Evolutionary conservation across 2,113 vertebrate genomes (phyloP).

Genomic region (Cyprinodon variegatus): DNA sequence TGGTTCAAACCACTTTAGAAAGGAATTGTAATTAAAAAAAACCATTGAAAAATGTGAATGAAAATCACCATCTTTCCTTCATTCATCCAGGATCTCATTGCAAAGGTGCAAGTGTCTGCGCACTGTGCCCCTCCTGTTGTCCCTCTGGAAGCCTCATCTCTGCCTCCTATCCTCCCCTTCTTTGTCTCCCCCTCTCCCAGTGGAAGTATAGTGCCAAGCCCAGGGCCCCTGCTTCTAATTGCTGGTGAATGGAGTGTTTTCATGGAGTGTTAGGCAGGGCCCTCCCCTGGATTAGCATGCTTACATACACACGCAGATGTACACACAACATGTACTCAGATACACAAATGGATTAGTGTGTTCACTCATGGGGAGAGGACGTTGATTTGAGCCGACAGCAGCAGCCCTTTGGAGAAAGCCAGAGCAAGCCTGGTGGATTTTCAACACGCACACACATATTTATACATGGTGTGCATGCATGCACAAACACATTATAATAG

Average conservation of each 20-base stretch:
- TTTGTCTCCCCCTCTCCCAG: slow-evolving; percentile 72
- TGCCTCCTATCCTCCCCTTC: slow-evolving; percentile 47
- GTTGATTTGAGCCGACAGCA: slow-evolving; percentile 92
- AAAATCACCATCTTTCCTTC: neutral
- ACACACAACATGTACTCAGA: slow-evolving; percentile 75
- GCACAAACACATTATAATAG: slow-evolving; percentile 11
- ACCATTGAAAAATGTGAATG: neutral
- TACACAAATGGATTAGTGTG: slow-evolving; percentile 87
- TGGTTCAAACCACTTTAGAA: neutral
- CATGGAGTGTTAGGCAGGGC: slow-evolving; percentile 86
- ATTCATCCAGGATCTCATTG: slow-evolving; percentile 23
- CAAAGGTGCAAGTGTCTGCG: slow-evolving; percentile 31
- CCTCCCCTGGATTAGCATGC: slow-evolving; percentile 86
- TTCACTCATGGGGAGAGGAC: slow-evolving; percentile 93
- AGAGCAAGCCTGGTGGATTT: slow-evolving; percentile 76
- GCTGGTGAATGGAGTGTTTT: slow-evolving; percentile 95
- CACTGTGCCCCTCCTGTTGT: slow-evolving; percentile 43
- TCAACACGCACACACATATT: slow-evolving; percentile 12
- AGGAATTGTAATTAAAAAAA: neutral
- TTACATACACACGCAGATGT: slow-evolving; percentile 69
- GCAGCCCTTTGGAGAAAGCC: slow-evolving; percentile 82
- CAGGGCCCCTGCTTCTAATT: slow-evolving; percentile 84
- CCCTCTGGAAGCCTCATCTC: slow-evolving; percentile 53
- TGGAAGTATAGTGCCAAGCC: slow-evolving; percentile 76
- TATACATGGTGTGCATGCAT: neutral